Evolutionary conservation across 2,797 vertebrate species (phyloP).

Genomic region (Urosaurus nigricauda): DNA sequence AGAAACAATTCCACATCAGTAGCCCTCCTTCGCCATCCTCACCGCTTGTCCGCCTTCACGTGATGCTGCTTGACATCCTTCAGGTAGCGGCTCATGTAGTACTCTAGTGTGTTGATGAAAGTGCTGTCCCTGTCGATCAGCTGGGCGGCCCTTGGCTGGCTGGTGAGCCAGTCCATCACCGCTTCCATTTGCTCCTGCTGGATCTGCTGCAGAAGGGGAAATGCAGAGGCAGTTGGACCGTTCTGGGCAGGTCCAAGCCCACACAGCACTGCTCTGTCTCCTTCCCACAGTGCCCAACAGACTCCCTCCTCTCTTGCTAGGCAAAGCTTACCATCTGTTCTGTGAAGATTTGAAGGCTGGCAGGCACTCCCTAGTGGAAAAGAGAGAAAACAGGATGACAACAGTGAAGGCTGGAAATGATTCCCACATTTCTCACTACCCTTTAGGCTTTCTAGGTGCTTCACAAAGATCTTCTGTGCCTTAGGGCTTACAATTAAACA

Average conservation of each 20-base stretch:
- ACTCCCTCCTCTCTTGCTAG: background rate
- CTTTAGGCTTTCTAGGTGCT: background rate
- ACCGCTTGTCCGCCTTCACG: constrained; percentile 96
- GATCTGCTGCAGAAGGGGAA: constrained; percentile 83
- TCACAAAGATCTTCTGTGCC: background rate
- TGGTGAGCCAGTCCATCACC: constrained; percentile 94
- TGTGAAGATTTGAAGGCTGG: constrained; percentile 94
- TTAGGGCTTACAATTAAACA: background rate
- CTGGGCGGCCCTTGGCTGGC: constrained; percentile 95
- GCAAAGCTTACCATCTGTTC: constrained; percentile 92
- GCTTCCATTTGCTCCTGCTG: constrained; percentile 95
- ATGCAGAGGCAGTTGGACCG: background rate
- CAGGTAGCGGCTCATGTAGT: constrained; percentile 91
- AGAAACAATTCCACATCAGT: no score
- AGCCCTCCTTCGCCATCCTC: constrained; percentile 26
- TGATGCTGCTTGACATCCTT: constrained; percentile 96
- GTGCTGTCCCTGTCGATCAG: constrained; percentile 95
- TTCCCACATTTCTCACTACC: background rate
- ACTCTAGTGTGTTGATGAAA: constrained; percentile 93
- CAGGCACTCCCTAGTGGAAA: constrained; percentile 86
- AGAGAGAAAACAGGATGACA: constrained; percentile 25
- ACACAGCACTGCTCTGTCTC: fast-evolving
- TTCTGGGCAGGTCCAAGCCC: background rate
- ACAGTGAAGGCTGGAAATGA: background rate
- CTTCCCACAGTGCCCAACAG: fast-evolving